These are phyloP conservation scores for Sussaba pulchella DNA, from an alignment of 2,888 invertebrate genomes.

Conservation along the genomic window DNA sequence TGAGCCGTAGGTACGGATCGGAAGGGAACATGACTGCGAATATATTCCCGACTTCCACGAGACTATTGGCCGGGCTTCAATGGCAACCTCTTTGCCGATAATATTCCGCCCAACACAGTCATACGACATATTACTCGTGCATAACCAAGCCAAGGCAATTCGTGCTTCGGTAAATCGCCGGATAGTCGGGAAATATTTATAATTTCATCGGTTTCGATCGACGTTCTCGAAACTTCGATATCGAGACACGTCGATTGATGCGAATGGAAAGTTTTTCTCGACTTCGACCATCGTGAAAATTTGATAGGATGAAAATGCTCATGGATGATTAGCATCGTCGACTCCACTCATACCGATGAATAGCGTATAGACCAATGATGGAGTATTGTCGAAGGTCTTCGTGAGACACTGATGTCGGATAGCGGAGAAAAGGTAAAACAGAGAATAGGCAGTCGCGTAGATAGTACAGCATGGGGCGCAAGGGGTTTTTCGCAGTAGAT, in stretches of 20 bases:
- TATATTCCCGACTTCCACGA: constrained; percentile 28
- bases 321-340: background rate
- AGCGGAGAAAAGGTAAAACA: constrained; percentile 18
- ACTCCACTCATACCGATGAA: constrained; percentile 21
- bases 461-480: background rate
- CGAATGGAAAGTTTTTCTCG: background rate
- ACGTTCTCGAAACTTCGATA: background rate
- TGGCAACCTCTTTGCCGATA: background rate
- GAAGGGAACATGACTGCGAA: constrained; percentile 30
- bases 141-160: constrained; percentile 6
- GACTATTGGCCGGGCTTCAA: constrained; percentile 11
- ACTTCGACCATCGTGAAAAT: background rate
- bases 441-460: constrained; percentile 20
- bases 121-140: no score
- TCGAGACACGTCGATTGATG: background rate
- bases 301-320: background rate
- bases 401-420: constrained; percentile 43
- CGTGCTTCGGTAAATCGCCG: background rate
- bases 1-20: constrained; percentile 53
- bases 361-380: constrained; percentile 35
- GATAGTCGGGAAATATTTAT: background rate
- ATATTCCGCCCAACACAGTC: constrained; percentile 2
- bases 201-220: background rate
- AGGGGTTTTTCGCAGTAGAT: constrained; percentile 54
- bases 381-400: constrained; percentile 54